Percentiles rank a stretch among this genome's conserved stretches.
Evolutionary conservation across 2,113 vertebrate species (phyloP).

Genomic region (Hemiprocne comata): DNA sequence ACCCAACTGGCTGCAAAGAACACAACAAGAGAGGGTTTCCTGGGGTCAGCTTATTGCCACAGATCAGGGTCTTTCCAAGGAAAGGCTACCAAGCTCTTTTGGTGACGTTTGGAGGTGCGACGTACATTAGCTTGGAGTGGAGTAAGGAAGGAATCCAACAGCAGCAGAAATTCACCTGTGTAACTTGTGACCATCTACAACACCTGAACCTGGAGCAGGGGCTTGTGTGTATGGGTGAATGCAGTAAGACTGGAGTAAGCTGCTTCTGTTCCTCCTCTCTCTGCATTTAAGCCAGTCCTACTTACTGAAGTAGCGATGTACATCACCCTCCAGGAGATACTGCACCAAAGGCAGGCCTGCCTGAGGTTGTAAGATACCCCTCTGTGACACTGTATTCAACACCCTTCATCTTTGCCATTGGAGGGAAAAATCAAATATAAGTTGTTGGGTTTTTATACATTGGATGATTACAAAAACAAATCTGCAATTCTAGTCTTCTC

Average conservation of each 20-base stretch:
- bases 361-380: background rate
- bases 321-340: background rate
- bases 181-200: background rate
- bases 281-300: background rate
- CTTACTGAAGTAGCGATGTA: background rate
- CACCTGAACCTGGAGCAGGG: background rate
- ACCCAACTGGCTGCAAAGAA: slow-evolving; percentile 83
- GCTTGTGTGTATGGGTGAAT: background rate
- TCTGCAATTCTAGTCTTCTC: background rate
- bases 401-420: background rate
- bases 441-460: background rate
- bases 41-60: background rate
- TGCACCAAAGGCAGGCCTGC: background rate
- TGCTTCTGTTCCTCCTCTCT: background rate
- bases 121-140: background rate
- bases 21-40: background rate
- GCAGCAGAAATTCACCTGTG: background rate
- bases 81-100: background rate
- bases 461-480: background rate
- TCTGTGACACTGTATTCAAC: background rate
- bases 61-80: background rate
- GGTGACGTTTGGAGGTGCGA: background rate
- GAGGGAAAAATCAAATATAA: background rate
- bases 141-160: background rate
- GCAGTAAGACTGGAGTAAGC: background rate